Evolutionary conservation across 2,888 invertebrate genomes (phyloP), one percentile per base, ranked within the genome.

Genomic region (Autographa pulchrina): DNA sequence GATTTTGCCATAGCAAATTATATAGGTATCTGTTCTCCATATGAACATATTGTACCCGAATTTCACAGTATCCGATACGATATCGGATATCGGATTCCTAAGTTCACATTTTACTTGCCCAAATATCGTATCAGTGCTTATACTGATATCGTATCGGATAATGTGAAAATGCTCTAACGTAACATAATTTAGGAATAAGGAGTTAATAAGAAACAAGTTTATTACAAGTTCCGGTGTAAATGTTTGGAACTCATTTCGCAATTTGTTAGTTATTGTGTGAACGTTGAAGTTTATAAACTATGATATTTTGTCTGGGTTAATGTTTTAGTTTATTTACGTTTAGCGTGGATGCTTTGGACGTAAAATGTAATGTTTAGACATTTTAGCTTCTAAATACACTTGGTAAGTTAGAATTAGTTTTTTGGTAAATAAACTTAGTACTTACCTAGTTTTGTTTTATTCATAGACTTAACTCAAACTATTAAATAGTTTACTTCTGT

Each of bases 201-300:
- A 68, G 61, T 75, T 74, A 70, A 68, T 75, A 72, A 72, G 66
- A 68, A 67, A 61, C 62, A 73, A 75, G 54, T 75, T 68, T 25
- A 64, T 74, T 76, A 65, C n/a, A 35, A 68, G 70, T 77, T 83
- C 68, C 70, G 13, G 71, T 74, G 68, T 75, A 66, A 77, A 76
- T 70, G 38, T 76, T 76, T 59, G 54, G 54, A 78, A 65, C 65
- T 75, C 68, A 72, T 75, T 77, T 52, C 54, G 48, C 63, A 73
- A 73, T 78, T 78, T 74, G 70, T 68, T 78, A 68, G 74, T 78
- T 72, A 67, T 74, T 78, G 73, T 68, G 43, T 63, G 52, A 63
- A 63, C 59, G 43, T 65, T n/a, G 8, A 67, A 74, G 59, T 84
- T 75, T 77, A 65, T 68, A 48, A 78, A 78, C 72, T 74, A 73